Evolutionary conservation across 2,797 vertebrate species (phyloP).

Genomic region (Lemur catta): DNA sequence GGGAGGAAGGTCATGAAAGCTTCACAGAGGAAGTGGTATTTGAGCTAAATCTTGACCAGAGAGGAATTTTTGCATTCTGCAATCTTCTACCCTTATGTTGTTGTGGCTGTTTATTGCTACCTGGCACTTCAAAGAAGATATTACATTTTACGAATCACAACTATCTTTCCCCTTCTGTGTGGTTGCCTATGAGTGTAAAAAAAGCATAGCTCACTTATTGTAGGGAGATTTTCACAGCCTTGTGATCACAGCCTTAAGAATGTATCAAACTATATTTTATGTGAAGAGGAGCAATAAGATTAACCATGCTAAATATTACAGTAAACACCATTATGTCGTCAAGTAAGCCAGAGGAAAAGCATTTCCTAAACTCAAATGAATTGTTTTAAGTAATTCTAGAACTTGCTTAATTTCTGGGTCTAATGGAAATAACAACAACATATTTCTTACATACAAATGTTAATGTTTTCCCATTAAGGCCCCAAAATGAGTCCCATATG

Average conservation of each 20-base stretch:
- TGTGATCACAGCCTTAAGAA: not conserved
- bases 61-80: not conserved
- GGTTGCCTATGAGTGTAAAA: not conserved
- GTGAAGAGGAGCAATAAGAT: not conserved
- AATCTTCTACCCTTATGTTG: not conserved
- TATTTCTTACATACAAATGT: not conserved
- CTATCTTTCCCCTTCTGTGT: not conserved
- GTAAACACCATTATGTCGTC: not conserved
- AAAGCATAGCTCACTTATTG: not conserved
- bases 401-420: not conserved
- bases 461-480: not conserved
- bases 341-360: not conserved
- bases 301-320: not conserved
- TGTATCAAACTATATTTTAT: not conserved
- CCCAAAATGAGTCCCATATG: not conserved
- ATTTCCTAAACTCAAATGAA: not conserved
- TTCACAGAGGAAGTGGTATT: not conserved
- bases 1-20: not conserved
- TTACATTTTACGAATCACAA: not conserved
- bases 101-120: not conserved
- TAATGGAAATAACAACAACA: not conserved
- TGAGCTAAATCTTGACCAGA: not conserved
- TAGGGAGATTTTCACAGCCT: not conserved
- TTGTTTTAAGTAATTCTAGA: slow-evolving; percentile 7
- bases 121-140: not conserved